Evolutionary conservation across 2,113 vertebrate genomes (phyloP).

Genomic region (Colistium nudipinnis): DNA sequence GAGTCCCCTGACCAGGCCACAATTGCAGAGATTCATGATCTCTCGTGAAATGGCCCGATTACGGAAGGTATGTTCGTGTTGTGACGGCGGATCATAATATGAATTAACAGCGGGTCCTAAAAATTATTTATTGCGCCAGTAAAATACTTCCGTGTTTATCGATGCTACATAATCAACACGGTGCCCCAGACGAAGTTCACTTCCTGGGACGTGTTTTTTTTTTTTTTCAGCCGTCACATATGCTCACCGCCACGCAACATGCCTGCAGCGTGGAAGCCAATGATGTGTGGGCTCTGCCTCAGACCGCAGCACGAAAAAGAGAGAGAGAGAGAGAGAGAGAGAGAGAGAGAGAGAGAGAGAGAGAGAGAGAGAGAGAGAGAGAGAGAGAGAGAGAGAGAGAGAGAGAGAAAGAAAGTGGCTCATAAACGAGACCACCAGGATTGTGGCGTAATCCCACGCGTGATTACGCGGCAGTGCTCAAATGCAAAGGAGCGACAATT

Average conservation of each 20-base stretch:
- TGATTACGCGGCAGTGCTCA: conserved; percentile 20
- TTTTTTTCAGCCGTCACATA: too few species aligned
- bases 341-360: too few species aligned
- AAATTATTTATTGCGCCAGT: conserved; percentile 11
- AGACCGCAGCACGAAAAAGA: not conserved
- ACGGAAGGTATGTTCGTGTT: not conserved
- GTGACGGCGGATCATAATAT: not conserved
- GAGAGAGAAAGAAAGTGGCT: conserved; percentile 13
- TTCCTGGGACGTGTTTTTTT: too few species aligned
- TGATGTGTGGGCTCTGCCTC: conserved; percentile 8
- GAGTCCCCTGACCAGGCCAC: not conserved
- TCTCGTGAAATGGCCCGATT: not conserved
- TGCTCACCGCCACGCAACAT: not conserved
- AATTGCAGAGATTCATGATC: not conserved
- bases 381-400: too few species aligned
- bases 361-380: too few species aligned
- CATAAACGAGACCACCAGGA: conserved; percentile 20
- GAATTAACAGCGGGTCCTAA: conserved; percentile 2
- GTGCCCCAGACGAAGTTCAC: not conserved
- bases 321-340: too few species aligned
- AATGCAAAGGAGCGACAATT: conserved; percentile 10
- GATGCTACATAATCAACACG: not conserved
- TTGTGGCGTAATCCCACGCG: conserved; percentile 5
- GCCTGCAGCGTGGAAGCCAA: conserved; percentile 2
- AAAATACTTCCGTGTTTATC: not conserved